Evolutionary conservation across 2,888 invertebrate species (phyloP).

Genomic region (Zonitis immaculata): DNA sequence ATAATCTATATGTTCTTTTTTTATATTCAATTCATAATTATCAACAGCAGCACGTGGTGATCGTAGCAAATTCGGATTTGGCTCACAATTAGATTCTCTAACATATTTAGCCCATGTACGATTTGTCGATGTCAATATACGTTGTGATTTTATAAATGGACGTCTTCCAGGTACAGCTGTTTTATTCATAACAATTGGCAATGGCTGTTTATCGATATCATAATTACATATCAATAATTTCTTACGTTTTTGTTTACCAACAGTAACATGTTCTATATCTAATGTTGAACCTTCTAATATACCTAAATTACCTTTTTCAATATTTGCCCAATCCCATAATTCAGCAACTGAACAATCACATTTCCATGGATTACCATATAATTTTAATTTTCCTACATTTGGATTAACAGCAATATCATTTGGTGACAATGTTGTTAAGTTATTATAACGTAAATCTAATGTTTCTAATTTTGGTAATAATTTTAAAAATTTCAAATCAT

Average conservation of each 20-base stretch:
- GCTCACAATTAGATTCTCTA: conserved; percentile 59
- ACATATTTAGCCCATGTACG: conserved; percentile 71
- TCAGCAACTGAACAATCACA: conserved; percentile 66
- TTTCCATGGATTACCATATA: conserved; percentile 64
- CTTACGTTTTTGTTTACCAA: conserved; percentile 60
- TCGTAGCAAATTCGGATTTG: conserved; percentile 29
- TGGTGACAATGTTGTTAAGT: conserved; percentile 57
- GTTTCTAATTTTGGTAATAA: conserved; percentile 55
- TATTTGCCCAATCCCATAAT: conserved; percentile 69
- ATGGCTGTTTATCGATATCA: conserved; percentile 55
- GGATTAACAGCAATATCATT: conserved; percentile 55
- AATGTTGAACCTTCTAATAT: conserved; percentile 63
- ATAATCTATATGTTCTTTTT: too few species aligned
- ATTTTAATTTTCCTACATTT: conserved; percentile 56
- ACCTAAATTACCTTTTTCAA: conserved; percentile 60
- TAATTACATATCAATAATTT: conserved; percentile 61
- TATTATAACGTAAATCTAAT: conserved; percentile 61
- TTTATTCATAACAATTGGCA: conserved; percentile 52
- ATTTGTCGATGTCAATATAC: conserved; percentile 56
- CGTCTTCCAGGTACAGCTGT: conserved; percentile 51
- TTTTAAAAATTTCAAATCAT: conserved; percentile 55
- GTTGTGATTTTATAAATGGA: conserved; percentile 55
- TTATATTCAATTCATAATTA: too few species aligned
- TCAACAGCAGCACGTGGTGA: conserved; percentile 27
- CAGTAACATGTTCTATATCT: conserved; percentile 58